Evolutionary conservation across 1,140 invertebrate genomes (phyloP), one percentile per base, ranked within the genome.

Genomic region (Halyomorpha halys): DNA sequence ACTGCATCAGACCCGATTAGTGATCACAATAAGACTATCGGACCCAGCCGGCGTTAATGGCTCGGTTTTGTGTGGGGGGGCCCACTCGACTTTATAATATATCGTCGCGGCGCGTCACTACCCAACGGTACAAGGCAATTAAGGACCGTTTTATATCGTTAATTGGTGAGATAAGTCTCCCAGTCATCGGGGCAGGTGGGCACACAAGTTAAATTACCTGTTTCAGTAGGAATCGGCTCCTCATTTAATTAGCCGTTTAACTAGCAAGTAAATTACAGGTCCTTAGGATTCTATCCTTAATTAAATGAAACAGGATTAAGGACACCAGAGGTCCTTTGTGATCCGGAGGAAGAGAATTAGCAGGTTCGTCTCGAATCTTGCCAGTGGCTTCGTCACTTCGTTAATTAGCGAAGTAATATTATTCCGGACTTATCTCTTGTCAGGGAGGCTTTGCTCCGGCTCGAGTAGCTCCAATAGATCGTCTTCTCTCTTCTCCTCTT

Each of bases 191-290:
- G 34, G 47, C 47, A 19, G 47, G 21, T 18, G 47, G 47, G n/a
- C 47, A 49, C 47, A 49, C 47, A 49, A 49, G 47, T 49, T 49
- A 49, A 21, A 49, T 49, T 49, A 49, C 47, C 47, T 49, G 21
- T 49, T 49, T 21, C 2, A 21, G 47, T 5, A 21, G 47, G 47
- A 21, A 19, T 21, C 21, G 47, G 21, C n/a, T 49, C n/a, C 47
- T 49, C 47, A 49, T 49, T 49, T 49, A 49, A 49, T 49, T 49
- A 49, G 47, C 47, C 47, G 21, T 49, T 64, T 59, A 44, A 39
- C 44, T 64, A 30, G 25, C 44, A 56, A 49, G 18, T 30, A 60
- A 27, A 60, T 59, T 65, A 44, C 27, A 56, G 53, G n/a, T 21
- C 59, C 59, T 34, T 49, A 49, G 47, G 6, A 30, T 39, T 39